Evolutionary conservation across 2,797 vertebrate genomes (phyloP).

Genomic region (Chanos chanos): DNA sequence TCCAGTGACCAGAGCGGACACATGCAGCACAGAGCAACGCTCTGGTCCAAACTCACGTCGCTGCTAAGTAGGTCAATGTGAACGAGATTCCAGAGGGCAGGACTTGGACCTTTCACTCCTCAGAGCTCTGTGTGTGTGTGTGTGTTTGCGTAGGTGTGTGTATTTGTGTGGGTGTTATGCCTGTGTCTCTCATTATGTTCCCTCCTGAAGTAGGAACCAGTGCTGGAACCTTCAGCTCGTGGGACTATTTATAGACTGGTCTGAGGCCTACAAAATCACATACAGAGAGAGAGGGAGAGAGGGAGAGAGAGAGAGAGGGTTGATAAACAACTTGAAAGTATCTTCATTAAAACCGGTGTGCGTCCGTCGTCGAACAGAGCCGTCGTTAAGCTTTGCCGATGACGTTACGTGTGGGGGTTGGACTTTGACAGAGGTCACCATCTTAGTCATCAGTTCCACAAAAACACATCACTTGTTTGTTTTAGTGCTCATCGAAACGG

Average conservation of each 20-base stretch:
- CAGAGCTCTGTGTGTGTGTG: slow-evolving; percentile 16
- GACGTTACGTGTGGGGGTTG: no score
- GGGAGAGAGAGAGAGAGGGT: slow-evolving; percentile 42
- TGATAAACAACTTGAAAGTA: no score
- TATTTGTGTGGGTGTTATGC: slow-evolving; percentile 42
- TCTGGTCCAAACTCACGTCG: slow-evolving; percentile 44
- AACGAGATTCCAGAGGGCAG: slow-evolving; percentile 40
- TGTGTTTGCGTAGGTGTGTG: not conserved
- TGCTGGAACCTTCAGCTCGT: slow-evolving; percentile 62
- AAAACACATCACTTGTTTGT: slow-evolving; percentile 21
- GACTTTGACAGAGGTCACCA: slow-evolving; percentile 12
- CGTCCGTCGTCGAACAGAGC: not conserved
- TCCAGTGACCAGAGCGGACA: slow-evolving; percentile 36
- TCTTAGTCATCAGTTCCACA: slow-evolving; percentile 15
- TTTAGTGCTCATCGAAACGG: no score
- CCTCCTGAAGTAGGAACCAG: slow-evolving; percentile 65
- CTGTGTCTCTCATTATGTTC: slow-evolving; percentile 64
- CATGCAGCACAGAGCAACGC: slow-evolving; percentile 52
- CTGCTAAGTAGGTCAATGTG: slow-evolving; percentile 58
- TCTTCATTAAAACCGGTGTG: not conserved
- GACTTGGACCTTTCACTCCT: slow-evolving; percentile 42
- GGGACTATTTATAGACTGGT: slow-evolving; percentile 72
- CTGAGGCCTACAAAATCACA: slow-evolving; percentile 67
- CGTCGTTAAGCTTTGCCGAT: not conserved
- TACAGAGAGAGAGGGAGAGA: slow-evolving; percentile 33